Evolutionary conservation across 2,888 invertebrate genomes (phyloP).

Genomic region (Zonitis immaculata): DNA sequence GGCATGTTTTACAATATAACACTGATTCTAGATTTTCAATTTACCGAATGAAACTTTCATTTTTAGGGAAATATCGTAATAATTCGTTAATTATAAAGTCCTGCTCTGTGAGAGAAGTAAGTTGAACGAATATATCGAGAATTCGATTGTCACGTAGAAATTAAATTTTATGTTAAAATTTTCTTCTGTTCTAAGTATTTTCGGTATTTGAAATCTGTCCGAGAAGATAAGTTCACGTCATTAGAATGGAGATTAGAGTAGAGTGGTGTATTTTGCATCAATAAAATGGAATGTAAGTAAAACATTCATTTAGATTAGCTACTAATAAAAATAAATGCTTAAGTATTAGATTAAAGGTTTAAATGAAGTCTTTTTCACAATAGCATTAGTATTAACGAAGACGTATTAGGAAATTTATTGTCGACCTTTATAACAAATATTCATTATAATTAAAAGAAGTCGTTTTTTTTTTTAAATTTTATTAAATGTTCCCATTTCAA

Average conservation of each 20-base stretch:
- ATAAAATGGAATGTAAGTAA: slow-evolving; percentile 12
- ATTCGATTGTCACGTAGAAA: too few relatives aligned
- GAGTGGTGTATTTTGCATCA: slow-evolving; percentile 17
- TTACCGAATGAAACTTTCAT: too few relatives aligned
- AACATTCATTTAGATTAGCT: slow-evolving; percentile 27
- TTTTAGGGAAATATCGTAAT: too few relatives aligned
- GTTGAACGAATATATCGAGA: too few relatives aligned
- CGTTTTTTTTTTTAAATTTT: too few relatives aligned
- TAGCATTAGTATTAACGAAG: slow-evolving; percentile 15
- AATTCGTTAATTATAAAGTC: too few relatives aligned
- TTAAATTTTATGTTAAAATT: too few relatives aligned
- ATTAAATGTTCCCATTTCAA: slow-evolving; percentile 14
- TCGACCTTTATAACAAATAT: slow-evolving; percentile 56
- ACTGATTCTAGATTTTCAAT: too few relatives aligned
- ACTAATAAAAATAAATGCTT: slow-evolving; percentile 29
- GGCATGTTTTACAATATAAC: too few relatives aligned
- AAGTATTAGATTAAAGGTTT: slow-evolving; percentile 22
- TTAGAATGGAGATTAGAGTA: slow-evolving; percentile 13
- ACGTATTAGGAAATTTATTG: slow-evolving; percentile 33
- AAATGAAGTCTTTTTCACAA: slow-evolving; percentile 19
- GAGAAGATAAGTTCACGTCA: slow-evolving; percentile 3
- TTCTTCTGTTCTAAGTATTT: too few relatives aligned
- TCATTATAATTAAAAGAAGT: slow-evolving; percentile 46
- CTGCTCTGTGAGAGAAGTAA: too few relatives aligned
- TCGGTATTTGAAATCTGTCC: too few relatives aligned